Conservation (phyloP, 2,888 invertebrate genomes). For the Alloplasta piceator region DNA sequence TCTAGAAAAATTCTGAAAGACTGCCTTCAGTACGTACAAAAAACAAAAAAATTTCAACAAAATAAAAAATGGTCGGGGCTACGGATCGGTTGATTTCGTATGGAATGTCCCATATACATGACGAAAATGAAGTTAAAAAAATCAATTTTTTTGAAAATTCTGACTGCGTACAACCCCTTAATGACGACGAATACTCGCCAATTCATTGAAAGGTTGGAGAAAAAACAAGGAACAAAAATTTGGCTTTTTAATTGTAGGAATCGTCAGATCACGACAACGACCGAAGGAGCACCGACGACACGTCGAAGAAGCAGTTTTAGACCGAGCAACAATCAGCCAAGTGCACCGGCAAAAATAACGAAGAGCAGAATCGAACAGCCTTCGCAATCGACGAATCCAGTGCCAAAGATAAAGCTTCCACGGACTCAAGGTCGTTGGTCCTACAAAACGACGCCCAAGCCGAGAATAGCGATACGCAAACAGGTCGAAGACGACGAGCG, state of each 20-base stretch:
- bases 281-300: conserved; percentile 74
- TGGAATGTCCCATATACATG: too few species aligned
- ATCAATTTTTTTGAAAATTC: too few species aligned
- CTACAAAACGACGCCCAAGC: conserved; percentile 95
- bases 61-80: too few species aligned
- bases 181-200: too few species aligned
- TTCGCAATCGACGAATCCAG: conserved; percentile 83
- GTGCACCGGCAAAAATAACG: conserved; percentile 81
- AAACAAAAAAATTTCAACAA: too few species aligned
- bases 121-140: too few species aligned
- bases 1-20: too few species aligned
- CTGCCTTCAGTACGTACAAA: too few species aligned
- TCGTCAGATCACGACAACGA: conserved; percentile 74
- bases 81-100: too few species aligned
- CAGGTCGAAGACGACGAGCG: conserved; percentile 83
- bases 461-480: conserved; percentile 92
- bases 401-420: conserved; percentile 93
- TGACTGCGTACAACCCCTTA: too few species aligned
- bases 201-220: too few species aligned
- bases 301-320: conserved; percentile 87
- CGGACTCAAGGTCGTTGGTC: conserved; percentile 95
- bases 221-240: too few species aligned
- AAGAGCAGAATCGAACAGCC: conserved; percentile 71
- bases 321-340: conserved; percentile 85
- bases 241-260: conserved; percentile 58